Base-by-base conservation (phyloP, 2,888 invertebrate genomes). In the Dione vanillae region DNA sequence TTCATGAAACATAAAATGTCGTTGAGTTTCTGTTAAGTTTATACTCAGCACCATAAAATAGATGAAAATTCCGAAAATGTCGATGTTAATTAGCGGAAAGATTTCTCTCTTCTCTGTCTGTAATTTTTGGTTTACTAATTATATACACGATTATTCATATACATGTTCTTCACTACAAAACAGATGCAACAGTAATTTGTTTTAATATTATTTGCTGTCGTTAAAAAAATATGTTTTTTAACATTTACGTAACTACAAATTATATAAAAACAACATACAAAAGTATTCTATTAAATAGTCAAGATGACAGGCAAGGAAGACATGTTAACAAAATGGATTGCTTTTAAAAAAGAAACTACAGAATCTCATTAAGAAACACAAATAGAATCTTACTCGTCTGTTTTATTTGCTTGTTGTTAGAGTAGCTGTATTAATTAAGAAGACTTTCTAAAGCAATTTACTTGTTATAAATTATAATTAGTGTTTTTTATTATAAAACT, bases 351-450 rank as follows among this genome's bases (percentile, higher is more conserved):
- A 58, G 12, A 47, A 62, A 47, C 54, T 62, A 45, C 14, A 45
- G 41, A 62, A 72, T 47, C 47, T 64, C 40, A 61, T 20, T 66
- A 62, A 47, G 37, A 49, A 64, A 37, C 19, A 45, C 49, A 64
- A 67, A 66, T 62, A 66, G 58, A 69, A 66, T 65, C 52, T 72
- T 56, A 47, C 11, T 40, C 37, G 47, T 16, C 43, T 40, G 56
- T 56, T 64, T 66, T 65, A 43, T 67, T 54, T 47, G 43, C 59
- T 49, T 19, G 16, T 49, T 19, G 64, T n/a, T n/a, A n/a, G n/a
- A n/a, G n/a, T 47, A 35, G 47, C 64, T 35, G 47, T 58, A 67
- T 76, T 74, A 74, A 73, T 74, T 75, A 68, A 65, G 27, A 72
- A 70, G 40, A 66, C 72, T 69, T 68, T 66, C 69, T 72, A 69